These are phyloP conservation scores for Tridacna gigas DNA, from an alignment of 2,888 invertebrate genomes.

Conservation along the genomic window DNA sequence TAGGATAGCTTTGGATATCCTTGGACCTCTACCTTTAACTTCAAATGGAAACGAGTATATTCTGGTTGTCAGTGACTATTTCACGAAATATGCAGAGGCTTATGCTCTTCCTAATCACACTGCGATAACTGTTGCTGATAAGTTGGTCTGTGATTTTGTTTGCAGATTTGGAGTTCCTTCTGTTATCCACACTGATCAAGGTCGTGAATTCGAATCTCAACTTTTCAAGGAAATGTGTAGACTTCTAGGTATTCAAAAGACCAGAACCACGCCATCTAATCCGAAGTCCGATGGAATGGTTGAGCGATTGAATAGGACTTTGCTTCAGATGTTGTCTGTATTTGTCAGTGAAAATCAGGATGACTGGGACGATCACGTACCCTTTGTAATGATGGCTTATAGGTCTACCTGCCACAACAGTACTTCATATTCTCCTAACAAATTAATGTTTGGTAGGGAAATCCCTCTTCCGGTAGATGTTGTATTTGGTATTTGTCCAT, in stretches of 20 bases:
- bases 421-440: slow-evolving; percentile 41
- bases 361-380: slow-evolving; percentile 51
- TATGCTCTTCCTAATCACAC: slow-evolving; percentile 27
- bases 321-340: slow-evolving; percentile 35
- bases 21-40: slow-evolving; percentile 30
- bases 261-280: slow-evolving; percentile 46
- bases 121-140: slow-evolving; percentile 30
- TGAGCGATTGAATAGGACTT: slow-evolving; percentile 43
- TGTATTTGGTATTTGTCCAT: slow-evolving; percentile 32
- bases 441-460: slow-evolving; percentile 45
- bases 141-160: slow-evolving; percentile 24
- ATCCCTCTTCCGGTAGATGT: slow-evolving; percentile 45
- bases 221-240: slow-evolving; percentile 34
- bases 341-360: slow-evolving; percentile 46
- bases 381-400: slow-evolving; percentile 52
- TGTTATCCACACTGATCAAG: slow-evolving; percentile 44
- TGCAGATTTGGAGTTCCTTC: slow-evolving; percentile 32
- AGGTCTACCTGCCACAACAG: slow-evolving; percentile 41
- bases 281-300: slow-evolving; percentile 45
- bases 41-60: slow-evolving; percentile 33
- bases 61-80: slow-evolving; percentile 31
- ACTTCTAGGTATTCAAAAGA: slow-evolving; percentile 34
- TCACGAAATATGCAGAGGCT: slow-evolving; percentile 43
- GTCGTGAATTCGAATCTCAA: slow-evolving; percentile 34
- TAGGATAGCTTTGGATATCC: slow-evolving; percentile 28